Conservation (phyloP, 2,113 vertebrate genomes). For the Sitta europaea region DNA sequence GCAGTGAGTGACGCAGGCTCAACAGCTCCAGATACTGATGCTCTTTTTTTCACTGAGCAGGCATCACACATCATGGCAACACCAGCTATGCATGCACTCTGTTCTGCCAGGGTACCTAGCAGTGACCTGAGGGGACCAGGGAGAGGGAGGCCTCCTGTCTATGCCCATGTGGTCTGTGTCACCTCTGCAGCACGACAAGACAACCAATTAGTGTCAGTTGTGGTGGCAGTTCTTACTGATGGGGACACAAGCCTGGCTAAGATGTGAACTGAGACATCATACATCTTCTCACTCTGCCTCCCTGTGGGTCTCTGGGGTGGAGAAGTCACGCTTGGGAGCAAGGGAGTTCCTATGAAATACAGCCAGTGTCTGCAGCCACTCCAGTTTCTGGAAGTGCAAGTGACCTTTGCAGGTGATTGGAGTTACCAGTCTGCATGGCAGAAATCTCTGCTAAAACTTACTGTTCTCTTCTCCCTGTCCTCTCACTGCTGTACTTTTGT, state of each 20-base stretch:
- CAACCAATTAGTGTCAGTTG: slow-evolving; percentile 42
- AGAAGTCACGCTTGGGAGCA: neutral
- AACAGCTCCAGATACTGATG: slow-evolving; percentile 64
- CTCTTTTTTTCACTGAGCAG: slow-evolving; percentile 58
- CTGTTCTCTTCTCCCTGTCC: neutral
- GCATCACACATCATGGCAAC: slow-evolving; percentile 1
- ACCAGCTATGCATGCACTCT: neutral
- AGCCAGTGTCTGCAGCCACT: neutral
- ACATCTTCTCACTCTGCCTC: neutral
- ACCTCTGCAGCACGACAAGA: slow-evolving; percentile 3
- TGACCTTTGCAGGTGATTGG: neutral
- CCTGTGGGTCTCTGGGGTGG: neutral
- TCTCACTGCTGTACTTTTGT: neutral
- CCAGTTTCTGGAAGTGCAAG: rapidly evolving
- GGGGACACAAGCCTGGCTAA: neutral
- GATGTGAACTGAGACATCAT: slow-evolving; percentile 7
- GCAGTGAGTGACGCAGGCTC: slow-evolving; percentile 70
- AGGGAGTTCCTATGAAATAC: neutral
- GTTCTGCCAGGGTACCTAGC: neutral
- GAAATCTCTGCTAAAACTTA: neutral
- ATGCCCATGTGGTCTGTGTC: slow-evolving; percentile 12
- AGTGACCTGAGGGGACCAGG: neutral
- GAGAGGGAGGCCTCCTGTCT: neutral
- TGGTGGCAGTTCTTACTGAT: slow-evolving; percentile 4
- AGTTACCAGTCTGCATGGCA: neutral